Evolutionary conservation across 2,888 invertebrate genomes (phyloP), one percentile per base, ranked within the genome.

Genomic region (Standfussiana lucernea): DNA sequence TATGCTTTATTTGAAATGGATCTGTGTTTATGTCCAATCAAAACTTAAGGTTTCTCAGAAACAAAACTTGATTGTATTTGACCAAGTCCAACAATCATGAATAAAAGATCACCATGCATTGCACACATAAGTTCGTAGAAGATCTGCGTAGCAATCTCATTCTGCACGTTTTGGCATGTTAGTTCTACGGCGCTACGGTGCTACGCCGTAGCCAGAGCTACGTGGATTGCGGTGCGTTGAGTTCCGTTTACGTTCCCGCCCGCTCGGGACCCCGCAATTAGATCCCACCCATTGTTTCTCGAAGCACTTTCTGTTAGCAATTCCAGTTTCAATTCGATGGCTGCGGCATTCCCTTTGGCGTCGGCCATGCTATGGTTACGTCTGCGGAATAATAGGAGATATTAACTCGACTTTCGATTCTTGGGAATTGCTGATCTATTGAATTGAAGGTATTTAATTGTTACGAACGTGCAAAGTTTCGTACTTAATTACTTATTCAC

Each of bases 251-350:
- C 89, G 85, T 89, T 89, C 85, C 69, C 76, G 77, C 82, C 83
- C 86, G 86, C 83, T 73, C 83, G 89, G 88, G 88, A 89, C 85
- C 84, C 84, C 78, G 87, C 89, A 88, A 90, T 89, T 90, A 90
- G 91, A 89, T 86, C 88, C 84, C 79, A 76, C 77, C 91, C 88
- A 90, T 93, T 93, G 94, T 95, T 94, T 93, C 92, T 92, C 90
- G 85, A 88, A 91, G 90, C 90, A 90, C 92, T 93, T 93, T 92
- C 92, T 89, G 91, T 90, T 91, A 89, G 89, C 91, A 91, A 93
- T 93, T 93, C 89, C 88, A 90, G 91, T 90, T 91, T 91, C 91
- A 89, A 91, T 91, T 89, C 87, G 82, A 84, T 82, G 78, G 77
- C 80, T 86, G 80, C 76, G 84, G 90, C 84, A 90, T 91, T 90